Conservation (phyloP, 2,797 vertebrate species). For the Pitangus sulphuratus region DNA sequence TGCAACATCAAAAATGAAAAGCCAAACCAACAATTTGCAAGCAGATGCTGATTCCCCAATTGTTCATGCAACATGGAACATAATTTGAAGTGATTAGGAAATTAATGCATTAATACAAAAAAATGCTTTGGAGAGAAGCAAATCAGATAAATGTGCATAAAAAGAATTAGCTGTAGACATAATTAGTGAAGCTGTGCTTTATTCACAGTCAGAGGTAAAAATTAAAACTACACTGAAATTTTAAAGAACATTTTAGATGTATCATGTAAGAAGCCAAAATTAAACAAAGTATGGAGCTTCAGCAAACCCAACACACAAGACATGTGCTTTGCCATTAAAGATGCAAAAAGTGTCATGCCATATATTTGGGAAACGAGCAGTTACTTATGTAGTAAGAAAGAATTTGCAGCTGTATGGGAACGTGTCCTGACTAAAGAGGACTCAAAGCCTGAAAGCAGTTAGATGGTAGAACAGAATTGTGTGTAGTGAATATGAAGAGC, state of each 20-base stretch:
- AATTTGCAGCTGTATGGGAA: neutral
- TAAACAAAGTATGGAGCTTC: neutral
- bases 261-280: neutral
- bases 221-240: neutral
- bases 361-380: neutral
- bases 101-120: slow-evolving; percentile 58
- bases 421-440: neutral
- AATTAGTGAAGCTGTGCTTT: slow-evolving; percentile 25
- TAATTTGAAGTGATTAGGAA: slow-evolving; percentile 62
- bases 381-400: neutral
- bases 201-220: slow-evolving; percentile 29
- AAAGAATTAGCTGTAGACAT: slow-evolving; percentile 43
- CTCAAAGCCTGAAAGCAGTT: neutral
- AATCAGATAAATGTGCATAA: slow-evolving; percentile 53
- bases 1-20: slow-evolving; percentile 50
- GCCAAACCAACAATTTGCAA: slow-evolving; percentile 37
- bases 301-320: neutral
- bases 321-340: neutral
- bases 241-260: neutral
- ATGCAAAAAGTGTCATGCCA: neutral
- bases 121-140: slow-evolving; percentile 48
- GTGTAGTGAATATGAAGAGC: neutral
- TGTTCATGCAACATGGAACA: slow-evolving; percentile 54
- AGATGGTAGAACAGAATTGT: neutral
- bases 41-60: slow-evolving; percentile 59